These are phyloP conservation scores for Mohoua ochrocephala DNA, from an alignment of 2,113 vertebrate species.

Conservation along the genomic window DNA sequence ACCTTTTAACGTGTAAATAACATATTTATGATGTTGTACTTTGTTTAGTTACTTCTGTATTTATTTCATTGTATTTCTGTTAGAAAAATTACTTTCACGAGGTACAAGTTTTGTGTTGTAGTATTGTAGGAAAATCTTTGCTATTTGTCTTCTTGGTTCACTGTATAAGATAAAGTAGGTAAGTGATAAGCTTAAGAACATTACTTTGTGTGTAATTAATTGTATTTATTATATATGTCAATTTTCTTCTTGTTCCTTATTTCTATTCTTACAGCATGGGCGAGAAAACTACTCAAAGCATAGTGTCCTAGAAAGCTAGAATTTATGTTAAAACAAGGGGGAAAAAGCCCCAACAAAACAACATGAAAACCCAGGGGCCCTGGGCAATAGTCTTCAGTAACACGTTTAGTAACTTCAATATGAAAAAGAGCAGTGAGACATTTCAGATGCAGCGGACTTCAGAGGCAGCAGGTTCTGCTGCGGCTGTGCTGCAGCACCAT, in stretches of 20 bases:
- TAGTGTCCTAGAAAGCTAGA: background rate
- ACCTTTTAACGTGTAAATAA: background rate
- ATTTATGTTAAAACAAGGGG: background rate
- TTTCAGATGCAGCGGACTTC: rapidly evolving
- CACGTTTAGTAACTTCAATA: rapidly evolving
- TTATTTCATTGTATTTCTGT: background rate
- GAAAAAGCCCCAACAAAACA: rapidly evolving
- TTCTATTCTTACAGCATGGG: background rate
- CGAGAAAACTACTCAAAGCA: background rate
- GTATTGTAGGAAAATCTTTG: background rate
- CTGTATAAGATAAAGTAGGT: background rate
- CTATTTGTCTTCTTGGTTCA: background rate
- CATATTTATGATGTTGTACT: background rate
- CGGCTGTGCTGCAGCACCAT: constrained; percentile 61
- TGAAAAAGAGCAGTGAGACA: background rate
- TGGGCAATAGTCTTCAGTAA: background rate
- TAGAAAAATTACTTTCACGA: background rate
- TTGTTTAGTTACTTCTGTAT: background rate
- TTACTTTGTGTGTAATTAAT: background rate
- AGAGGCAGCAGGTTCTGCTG: background rate
- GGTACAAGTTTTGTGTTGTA: background rate
- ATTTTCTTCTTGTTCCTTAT: background rate
- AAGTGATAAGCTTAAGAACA: background rate
- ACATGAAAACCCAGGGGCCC: background rate
- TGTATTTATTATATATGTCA: background rate